phyloP scores from a whole-genome alignment of 2,888 invertebrate species.

The Rotaria socialis region DNA sequence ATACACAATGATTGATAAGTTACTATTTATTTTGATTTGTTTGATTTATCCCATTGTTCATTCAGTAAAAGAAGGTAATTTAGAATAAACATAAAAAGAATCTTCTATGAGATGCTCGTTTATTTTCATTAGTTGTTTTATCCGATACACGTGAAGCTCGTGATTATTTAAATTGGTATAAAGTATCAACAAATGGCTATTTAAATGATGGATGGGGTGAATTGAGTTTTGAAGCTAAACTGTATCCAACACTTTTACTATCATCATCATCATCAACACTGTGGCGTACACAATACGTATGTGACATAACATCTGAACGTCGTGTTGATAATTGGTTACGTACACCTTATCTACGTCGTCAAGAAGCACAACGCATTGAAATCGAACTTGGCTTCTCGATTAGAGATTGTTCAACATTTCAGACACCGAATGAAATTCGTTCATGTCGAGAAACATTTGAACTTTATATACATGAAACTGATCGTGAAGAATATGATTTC shows the following conservation, averaged over 20 bases:
- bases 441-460: slow-evolving; percentile 46
- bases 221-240: slow-evolving; percentile 39
- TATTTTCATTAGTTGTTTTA: neutral
- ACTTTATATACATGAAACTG: slow-evolving; percentile 38
- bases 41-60: neutral
- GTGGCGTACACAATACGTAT: slow-evolving; percentile 46
- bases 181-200: neutral
- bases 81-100: neutral
- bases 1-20: neutral
- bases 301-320: slow-evolving; percentile 43
- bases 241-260: slow-evolving; percentile 12
- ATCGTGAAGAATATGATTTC: neutral
- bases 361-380: slow-evolving; percentile 41
- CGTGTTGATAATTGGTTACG: slow-evolving; percentile 46
- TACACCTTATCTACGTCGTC: slow-evolving; percentile 40
- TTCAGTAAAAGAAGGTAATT: neutral
- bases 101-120: neutral
- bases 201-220: slow-evolving; percentile 38
- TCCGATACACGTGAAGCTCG: slow-evolving; percentile 7
- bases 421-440: slow-evolving; percentile 43
- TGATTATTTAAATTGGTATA: slow-evolving; percentile 34
- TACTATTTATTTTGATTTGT: neutral
- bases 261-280: slow-evolving; percentile 33
- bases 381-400: slow-evolving; percentile 44
- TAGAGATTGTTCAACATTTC: slow-evolving; percentile 42